These are phyloP conservation scores for Ispidina picta DNA, from an alignment of 2,797 vertebrate species.

Conservation along the genomic window DNA sequence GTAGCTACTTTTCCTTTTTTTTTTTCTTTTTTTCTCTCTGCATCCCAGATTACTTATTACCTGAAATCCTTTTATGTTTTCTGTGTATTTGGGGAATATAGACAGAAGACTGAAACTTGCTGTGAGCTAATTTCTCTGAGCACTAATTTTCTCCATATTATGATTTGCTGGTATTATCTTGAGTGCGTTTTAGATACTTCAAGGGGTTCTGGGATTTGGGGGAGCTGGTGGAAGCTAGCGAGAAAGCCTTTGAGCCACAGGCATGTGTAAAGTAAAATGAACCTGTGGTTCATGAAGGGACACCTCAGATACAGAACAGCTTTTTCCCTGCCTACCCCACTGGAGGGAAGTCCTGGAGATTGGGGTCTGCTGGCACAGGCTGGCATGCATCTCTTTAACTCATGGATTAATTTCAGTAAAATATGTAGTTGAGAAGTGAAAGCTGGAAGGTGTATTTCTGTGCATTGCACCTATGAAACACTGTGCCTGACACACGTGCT, in stretches of 20 bases:
- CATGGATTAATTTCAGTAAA: not conserved
- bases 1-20: not conserved
- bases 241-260: not conserved
- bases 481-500: not conserved
- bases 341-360: not conserved
- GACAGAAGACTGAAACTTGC: not conserved
- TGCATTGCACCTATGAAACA: not conserved
- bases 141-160: not conserved
- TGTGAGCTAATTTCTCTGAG: slow-evolving; percentile 5
- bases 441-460: not conserved
- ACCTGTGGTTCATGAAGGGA: not conserved
- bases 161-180: not conserved
- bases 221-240: not conserved
- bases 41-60: not conserved
- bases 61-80: slow-evolving; percentile 11
- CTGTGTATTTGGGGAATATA: slow-evolving; percentile 28
- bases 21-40: not conserved
- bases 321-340: not conserved
- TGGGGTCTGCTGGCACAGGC: not conserved
- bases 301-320: not conserved
- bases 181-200: not conserved
- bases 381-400: not conserved
- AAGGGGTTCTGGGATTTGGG: not conserved
- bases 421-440: not conserved
- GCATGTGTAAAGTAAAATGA: not conserved